Evolutionary conservation across 2,888 invertebrate species (phyloP), one percentile per base, ranked within the genome.

Genomic region (Noctua janthe): DNA sequence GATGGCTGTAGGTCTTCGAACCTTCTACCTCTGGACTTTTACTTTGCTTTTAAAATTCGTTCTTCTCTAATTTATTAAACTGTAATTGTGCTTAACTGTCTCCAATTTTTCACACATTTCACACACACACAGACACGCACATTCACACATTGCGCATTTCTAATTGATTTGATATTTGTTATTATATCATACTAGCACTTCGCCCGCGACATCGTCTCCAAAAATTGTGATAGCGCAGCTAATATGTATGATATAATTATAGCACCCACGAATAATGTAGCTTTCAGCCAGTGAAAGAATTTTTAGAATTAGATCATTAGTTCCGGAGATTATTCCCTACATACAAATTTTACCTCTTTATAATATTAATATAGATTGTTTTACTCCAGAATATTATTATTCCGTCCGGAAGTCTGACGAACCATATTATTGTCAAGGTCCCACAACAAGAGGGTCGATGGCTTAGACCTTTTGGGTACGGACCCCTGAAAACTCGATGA

Each of bases 401-500:
- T 74, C 51, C 7, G 64, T 43, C 51, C 35, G 35, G 47, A 72
- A 13, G 3, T 74, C 43, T 23, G 20, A 15, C n/a, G 20, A 29
- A 35, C 75, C 74, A 35, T 71, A 64, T 51, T 74, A 54, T 76
- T 69, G 51, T 49, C 6, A 35, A 71, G 29, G 51, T 71, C 39
- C 39, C 43, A 23, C 62, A 70, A 78, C 39, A 78, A 70, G 59
- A 43, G 43, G 80, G 54, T 59, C 20, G 20, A 66, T 43, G 56
- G n/a, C 17, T 62, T 20, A 72, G 35, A 74, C 74, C 64, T 8
- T 78, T 82, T 83, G 39, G 23, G 17, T 35, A 69, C 35, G 29
- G 54, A 72, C 72, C 74, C 71, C 74, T 81, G 62, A 81, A 80
- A 78, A 76, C 66, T 70, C 75, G 62, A 71, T 84, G 71, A 79